phyloP scores from a whole-genome alignment of 2,888 invertebrate species.

The Drosophila nr. perissopoda region DNA sequence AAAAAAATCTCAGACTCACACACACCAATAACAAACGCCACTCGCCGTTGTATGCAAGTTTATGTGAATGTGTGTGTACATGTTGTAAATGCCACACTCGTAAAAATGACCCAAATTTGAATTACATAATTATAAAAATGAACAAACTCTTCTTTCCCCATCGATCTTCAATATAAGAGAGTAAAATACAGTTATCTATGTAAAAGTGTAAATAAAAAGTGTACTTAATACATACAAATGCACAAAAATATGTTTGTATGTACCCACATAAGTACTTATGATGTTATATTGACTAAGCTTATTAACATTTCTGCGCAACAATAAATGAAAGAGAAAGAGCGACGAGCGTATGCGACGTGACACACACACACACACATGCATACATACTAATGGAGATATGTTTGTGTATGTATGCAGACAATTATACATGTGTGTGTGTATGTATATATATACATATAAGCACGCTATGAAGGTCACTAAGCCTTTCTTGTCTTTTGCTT shows the following conservation, averaged over 20 bases:
- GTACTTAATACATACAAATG: slow-evolving; percentile 21
- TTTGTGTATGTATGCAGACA: slow-evolving; percentile 11
- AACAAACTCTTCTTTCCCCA: slow-evolving; percentile 65
- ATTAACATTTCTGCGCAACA: slow-evolving; percentile 70
- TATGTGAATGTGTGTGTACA: not conserved
- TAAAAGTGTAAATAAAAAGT: slow-evolving; percentile 10
- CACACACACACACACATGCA: slow-evolving; percentile 19
- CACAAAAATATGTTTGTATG: not conserved
- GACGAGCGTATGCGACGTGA: slow-evolving; percentile 27
- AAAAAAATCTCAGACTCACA: slow-evolving; percentile 64
- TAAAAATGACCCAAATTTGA: slow-evolving; percentile 77
- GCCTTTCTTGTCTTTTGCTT: slow-evolving; percentile 76
- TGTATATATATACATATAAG: slow-evolving; percentile 52
- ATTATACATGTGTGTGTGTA: slow-evolving; percentile 5
- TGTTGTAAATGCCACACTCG: slow-evolving; percentile 75
- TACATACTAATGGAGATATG: slow-evolving; percentile 27
- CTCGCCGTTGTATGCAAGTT: slow-evolving; percentile 44
- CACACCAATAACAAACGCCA: slow-evolving; percentile 28
- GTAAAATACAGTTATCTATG: slow-evolving; percentile 24
- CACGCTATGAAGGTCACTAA: slow-evolving; percentile 77
- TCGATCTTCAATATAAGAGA: slow-evolving; percentile 62
- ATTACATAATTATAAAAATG: slow-evolving; percentile 71
- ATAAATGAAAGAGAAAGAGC: slow-evolving; percentile 64
- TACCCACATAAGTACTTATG: slow-evolving; percentile 23
- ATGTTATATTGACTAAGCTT: slow-evolving; percentile 41